Base-by-base conservation (phyloP, 2,797 vertebrate species). In the Eulemur albifrons region DNA sequence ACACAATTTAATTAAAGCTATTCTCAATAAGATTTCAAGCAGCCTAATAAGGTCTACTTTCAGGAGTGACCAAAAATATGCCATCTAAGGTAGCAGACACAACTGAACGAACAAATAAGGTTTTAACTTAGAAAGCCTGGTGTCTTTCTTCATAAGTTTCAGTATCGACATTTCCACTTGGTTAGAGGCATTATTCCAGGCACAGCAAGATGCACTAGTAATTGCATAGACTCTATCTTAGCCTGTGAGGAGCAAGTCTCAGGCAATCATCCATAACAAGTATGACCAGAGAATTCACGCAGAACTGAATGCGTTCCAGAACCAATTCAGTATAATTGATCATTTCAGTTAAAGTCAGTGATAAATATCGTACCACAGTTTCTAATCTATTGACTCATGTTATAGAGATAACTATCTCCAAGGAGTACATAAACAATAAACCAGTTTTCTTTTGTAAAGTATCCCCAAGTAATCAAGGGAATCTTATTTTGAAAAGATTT, bases 371-470 rank as follows among this genome's bases (percentile, higher is more conserved):
- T 76, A 70, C 65, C 27, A 90, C 35, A 38, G 7, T 90, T 93
- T 96, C 65, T 96, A 94, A 94, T 92, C 92, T 80, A 45, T 83
- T 92, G 52, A 67, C 43, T 86, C 70, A 93, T 32, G 48, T 82
- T 95, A 27, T 32, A 93, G 65, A 92, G 32, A 85, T n/a, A 90
- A 83, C 70, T 88, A 21, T 18, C 81, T 90, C 61, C 48, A 73
- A 92, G 88, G 67, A 94, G 8, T 10, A 50, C 40, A 81, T 90
- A 81, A 72, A 84, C 92, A 86, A 86, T 83, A 14, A 69, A 80
- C 80, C 45, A 84, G 48, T 72, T 93, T 73, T 65, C 50, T 14
- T 27, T 57, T 94, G 17, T 83, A 30, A 90, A 88, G 9, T 76
- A 54, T 77, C 11, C 27, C 7, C 20, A 77, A 76, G 52, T 69